phyloP scores from a whole-genome alignment of 2,888 invertebrate genomes.

The Dugesia japonica region DNA sequence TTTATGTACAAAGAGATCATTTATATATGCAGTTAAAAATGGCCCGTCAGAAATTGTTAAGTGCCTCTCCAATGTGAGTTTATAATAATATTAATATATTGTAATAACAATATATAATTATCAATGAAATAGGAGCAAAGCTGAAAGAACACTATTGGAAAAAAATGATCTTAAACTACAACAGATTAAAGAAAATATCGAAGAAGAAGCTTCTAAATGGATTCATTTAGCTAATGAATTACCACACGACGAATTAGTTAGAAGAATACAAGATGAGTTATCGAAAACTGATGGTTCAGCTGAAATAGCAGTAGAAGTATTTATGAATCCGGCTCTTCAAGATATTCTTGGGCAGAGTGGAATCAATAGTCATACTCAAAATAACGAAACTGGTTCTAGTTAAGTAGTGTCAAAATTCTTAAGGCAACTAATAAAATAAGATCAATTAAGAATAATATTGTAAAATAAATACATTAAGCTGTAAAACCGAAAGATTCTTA shows the following conservation, averaged over 20 bases:
- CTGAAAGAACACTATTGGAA: not conserved
- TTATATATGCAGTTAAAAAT: not conserved
- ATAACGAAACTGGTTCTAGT: too few species aligned
- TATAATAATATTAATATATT: too few species aligned
- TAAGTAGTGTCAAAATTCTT: too few species aligned
- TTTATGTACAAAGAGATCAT: not conserved
- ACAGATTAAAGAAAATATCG: not conserved
- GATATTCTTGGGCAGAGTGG: not conserved
- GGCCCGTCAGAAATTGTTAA: not conserved
- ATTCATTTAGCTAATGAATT: not conserved
- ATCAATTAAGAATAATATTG: too few species aligned
- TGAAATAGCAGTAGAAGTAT: conserved; percentile 5
- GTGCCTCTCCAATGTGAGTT: not conserved
- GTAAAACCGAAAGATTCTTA: too few species aligned
- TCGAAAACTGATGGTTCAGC: not conserved
- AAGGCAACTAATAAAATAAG: too few species aligned
- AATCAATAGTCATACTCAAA: too few species aligned
- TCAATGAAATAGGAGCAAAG: conserved; percentile 7
- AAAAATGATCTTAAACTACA: not conserved
- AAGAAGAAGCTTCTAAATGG: not conserved
- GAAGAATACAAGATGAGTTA: not conserved
- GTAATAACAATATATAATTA: too few species aligned
- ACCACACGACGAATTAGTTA: not conserved
- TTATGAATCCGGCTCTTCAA: conserved; percentile 4
- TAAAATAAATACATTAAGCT: too few species aligned